Percentiles rank a stretch among this genome's conserved stretches.
Conservation (phyloP, 1,140 invertebrate species). For the Augochlora pura region DNA sequence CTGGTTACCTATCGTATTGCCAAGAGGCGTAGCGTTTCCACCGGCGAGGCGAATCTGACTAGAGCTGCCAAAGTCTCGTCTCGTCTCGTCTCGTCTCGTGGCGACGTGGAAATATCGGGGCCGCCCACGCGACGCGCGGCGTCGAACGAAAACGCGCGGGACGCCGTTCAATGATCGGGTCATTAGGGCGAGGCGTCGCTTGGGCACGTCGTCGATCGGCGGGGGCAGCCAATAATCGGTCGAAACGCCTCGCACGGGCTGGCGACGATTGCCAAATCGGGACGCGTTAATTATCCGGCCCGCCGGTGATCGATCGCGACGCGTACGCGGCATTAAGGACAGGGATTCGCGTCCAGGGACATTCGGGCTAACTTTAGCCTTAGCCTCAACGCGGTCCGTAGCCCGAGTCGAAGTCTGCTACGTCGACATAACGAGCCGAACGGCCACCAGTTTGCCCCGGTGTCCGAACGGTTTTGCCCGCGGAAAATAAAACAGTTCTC, state of each 20-base stretch:
- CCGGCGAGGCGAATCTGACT: neutral
- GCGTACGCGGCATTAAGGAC: constrained; percentile 70
- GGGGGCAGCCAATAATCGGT: constrained; percentile 2
- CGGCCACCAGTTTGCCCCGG: constrained; percentile 52
- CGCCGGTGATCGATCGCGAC: constrained; percentile 70
- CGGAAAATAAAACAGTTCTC: constrained; percentile 74
- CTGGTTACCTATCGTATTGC: neutral
- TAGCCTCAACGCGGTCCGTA: constrained; percentile 53
- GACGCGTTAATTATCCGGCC: constrained; percentile 71
- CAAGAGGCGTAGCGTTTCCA: constrained; percentile 1
- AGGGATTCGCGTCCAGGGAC: constrained; percentile 76
- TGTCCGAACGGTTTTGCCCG: constrained; percentile 65
- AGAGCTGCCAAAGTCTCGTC: constrained; percentile 19
- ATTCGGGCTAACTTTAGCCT: constrained; percentile 79
- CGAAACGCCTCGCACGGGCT: neutral
- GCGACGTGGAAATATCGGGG: constrained; percentile 2
- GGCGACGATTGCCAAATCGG: constrained; percentile 50
- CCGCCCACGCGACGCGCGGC: neutral
- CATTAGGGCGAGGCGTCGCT: constrained; percentile 60
- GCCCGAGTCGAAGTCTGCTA: constrained; percentile 42
- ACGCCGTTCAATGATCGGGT: constrained; percentile 36
- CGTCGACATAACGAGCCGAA: constrained; percentile 61
- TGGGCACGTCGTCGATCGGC: constrained; percentile 29
- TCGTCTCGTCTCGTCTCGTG: neutral
- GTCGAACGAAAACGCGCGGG: neutral